A percentile compares a stretch with the other conserved stretches of the same genome.
These are phyloP conservation scores for Phyllopteryx taeniolatus DNA, from an alignment of 2,113 vertebrate genomes.

Conservation along the genomic window DNA sequence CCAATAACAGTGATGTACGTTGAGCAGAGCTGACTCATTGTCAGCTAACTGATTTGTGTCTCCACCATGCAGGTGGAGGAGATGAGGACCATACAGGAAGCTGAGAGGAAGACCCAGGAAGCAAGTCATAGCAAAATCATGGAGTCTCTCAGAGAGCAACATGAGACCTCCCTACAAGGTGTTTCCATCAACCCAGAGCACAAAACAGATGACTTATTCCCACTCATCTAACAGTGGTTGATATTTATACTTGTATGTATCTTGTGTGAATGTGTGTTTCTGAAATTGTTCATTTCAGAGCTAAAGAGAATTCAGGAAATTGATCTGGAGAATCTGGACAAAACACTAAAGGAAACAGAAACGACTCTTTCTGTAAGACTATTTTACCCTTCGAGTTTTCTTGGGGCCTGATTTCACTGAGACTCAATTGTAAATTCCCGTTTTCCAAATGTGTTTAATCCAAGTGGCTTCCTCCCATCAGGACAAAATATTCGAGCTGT, in stretches of 20 bases:
- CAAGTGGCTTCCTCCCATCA: slow-evolving; percentile 33
- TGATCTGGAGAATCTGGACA: slow-evolving; percentile 77
- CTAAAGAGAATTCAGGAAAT: slow-evolving; percentile 77
- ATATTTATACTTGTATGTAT: not conserved
- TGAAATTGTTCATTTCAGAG: slow-evolving; percentile 71
- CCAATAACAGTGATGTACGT: not conserved
- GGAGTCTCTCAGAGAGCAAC: slow-evolving; percentile 76
- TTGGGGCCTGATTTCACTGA: not conserved
- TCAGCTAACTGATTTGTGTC: not conserved
- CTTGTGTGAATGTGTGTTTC: not conserved
- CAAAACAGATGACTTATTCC: not conserved
- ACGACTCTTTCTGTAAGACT: slow-evolving; percentile 76
- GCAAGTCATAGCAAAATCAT: slow-evolving; percentile 76
- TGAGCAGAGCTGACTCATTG: not conserved
- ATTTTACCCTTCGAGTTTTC: not conserved
- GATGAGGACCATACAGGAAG: slow-evolving; percentile 82
- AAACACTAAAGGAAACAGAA: slow-evolving; percentile 78
- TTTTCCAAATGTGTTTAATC: not conserved
- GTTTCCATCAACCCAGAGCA: slow-evolving; percentile 8
- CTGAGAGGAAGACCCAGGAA: slow-evolving; percentile 79
- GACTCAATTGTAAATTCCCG: not conserved
- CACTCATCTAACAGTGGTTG: too few relatives aligned
- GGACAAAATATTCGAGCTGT: slow-evolving; percentile 80
- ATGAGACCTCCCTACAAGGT: slow-evolving; percentile 82
- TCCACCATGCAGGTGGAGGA: slow-evolving; percentile 79